Evolutionary conservation across 2,113 vertebrate species (phyloP).

Genomic region (Columba janthina): DNA sequence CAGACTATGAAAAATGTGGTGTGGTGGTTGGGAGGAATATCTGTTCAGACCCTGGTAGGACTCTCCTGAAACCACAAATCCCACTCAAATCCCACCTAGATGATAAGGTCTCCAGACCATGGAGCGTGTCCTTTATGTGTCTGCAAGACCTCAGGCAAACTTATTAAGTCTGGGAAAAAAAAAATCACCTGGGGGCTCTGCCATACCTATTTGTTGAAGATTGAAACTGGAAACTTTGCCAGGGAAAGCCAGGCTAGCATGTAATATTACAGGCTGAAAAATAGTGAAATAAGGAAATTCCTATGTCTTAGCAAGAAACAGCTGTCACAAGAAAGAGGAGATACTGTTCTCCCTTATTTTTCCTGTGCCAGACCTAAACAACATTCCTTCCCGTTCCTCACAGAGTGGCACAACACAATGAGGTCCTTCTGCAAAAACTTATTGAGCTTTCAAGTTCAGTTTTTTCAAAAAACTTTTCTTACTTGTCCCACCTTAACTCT

Average conservation of each 20-base stretch:
- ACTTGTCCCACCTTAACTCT: too few species aligned
- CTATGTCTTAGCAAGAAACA: neutral
- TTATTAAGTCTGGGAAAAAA: neutral
- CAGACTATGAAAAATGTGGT: neutral
- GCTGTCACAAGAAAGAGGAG: neutral
- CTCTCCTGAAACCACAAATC: neutral
- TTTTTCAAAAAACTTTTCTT: neutral
- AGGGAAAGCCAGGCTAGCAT: neutral
- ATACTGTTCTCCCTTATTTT: neutral
- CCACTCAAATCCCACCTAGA: neutral
- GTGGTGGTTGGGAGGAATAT: neutral
- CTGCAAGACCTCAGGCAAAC: neutral
- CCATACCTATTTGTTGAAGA: neutral
- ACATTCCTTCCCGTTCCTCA: neutral
- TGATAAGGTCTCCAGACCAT: neutral
- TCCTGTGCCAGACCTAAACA: neutral
- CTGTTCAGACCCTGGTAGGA: neutral
- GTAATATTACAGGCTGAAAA: neutral
- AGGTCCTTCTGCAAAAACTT: neutral
- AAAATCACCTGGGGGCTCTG: neutral
- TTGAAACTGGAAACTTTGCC: neutral
- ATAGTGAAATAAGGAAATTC: neutral
- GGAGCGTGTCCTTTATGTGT: neutral
- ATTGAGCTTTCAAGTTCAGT: neutral
- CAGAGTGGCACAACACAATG: fast-evolving